Evolutionary conservation across 2,113 vertebrate species (phyloP), one percentile per base, ranked within the genome.

Genomic region (Natator depressus): DNA sequence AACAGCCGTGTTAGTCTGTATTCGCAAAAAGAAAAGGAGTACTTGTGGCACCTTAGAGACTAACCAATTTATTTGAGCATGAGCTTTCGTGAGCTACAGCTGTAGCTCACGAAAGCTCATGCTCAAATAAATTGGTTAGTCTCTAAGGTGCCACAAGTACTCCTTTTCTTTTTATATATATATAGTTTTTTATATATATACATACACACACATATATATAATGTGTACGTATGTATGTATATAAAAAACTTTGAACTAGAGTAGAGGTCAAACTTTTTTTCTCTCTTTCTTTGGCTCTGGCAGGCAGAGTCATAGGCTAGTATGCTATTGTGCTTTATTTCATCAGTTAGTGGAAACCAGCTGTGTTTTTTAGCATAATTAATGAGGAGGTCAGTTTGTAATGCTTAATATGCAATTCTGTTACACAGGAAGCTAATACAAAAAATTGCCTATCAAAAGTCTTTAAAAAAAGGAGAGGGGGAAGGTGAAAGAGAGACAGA

Each of bases 301-400:
- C 53, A 92, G 79, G 38, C 53, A 80, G 46, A 24, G 65, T 92
- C 92, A 93, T 93, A 17, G 1, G 87, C 89, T 89, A 84, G 75
- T 57, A 65, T 88, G 81, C 50, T 75, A 91, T 88, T 96, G 89
- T 80, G n/a, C 65, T 95, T 96, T 94, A 85, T 95, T 96, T 95
- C 88, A 92, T 80, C 75, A 8, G 81, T 75, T 89, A 76, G 92
- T 93, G 89, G 87, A 91, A 97, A 96, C 93, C 96, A 95, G 96
- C 90, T 96, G 92, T 95, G 88, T 82, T 76, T 82, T 84, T 97
- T 93, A 97, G 93, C 92, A 95, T 96, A 97, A 95, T 95, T 95
- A 96, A 95, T 1, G 0, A 96, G 95, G 94, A 89, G 89, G 90
- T 94, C 95, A 96, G 89, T 91, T 95, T 91, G 93, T 91, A 93